A percentile compares a stretch with the other conserved stretches of the same genome.
Evolutionary conservation across 2,113 vertebrate genomes (phyloP).

Genomic region (Perca fluviatilis): DNA sequence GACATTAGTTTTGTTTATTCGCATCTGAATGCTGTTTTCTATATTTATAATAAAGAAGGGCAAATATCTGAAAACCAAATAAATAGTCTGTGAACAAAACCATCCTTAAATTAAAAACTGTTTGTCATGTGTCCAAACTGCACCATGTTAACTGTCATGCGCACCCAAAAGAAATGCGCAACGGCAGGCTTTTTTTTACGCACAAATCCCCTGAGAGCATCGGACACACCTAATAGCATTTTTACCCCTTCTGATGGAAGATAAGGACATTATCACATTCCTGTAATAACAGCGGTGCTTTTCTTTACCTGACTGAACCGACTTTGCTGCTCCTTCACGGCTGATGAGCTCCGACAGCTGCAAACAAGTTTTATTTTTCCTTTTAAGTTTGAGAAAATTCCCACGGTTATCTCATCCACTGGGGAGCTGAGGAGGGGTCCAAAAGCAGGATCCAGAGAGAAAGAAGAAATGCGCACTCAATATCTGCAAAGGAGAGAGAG

Average conservation of each 20-base stretch:
- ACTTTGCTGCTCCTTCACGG: slow-evolving; percentile 53
- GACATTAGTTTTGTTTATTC: not conserved
- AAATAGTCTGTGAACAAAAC: not conserved
- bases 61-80: no score
- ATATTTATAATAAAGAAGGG: accelerated
- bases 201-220: slow-evolving; percentile 39
- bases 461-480: slow-evolving; percentile 59
- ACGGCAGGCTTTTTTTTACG: slow-evolving; percentile 54
- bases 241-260: slow-evolving; percentile 8
- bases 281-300: not conserved
- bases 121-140: not conserved
- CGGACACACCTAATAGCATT: slow-evolving; percentile 77
- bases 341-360: slow-evolving; percentile 61
- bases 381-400: slow-evolving; percentile 60
- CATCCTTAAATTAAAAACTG: not conserved
- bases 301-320: slow-evolving; percentile 69
- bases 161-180: slow-evolving; percentile 52
- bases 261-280: slow-evolving; percentile 48
- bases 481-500: slow-evolving; percentile 49
- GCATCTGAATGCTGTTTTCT: not conserved
- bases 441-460: slow-evolving; percentile 39
- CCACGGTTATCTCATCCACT: slow-evolving; percentile 49
- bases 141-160: slow-evolving; percentile 32
- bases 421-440: slow-evolving; percentile 44
- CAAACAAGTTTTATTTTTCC: slow-evolving; percentile 52